Evolutionary conservation across 2,113 vertebrate species (phyloP).

Genomic region (Raphicerus campestris): DNA sequence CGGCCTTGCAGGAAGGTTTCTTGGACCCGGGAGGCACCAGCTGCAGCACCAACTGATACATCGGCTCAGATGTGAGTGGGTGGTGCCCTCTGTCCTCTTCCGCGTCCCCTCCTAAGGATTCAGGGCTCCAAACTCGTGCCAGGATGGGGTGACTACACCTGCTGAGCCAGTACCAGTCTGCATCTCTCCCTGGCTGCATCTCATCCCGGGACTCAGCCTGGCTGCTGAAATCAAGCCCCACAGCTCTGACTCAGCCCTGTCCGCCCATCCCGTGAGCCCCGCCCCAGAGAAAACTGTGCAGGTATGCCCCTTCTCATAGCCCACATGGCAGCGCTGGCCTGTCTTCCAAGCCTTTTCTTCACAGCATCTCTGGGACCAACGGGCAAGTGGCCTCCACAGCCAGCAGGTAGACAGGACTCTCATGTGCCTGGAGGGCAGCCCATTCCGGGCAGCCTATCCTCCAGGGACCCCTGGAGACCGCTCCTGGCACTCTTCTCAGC

Average conservation of each 20-base stretch:
- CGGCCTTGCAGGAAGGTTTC: background rate
- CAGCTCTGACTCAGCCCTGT: background rate
- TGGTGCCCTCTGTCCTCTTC: background rate
- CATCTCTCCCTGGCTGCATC: accelerated
- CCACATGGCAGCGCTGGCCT: accelerated
- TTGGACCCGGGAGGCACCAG: background rate
- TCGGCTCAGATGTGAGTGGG: accelerated
- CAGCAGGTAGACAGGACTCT: background rate
- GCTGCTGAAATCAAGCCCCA: background rate
- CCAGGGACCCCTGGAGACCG: background rate
- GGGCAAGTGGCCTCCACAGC: background rate
- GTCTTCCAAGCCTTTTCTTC: background rate
- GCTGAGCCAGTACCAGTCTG: background rate
- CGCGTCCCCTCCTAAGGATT: accelerated
- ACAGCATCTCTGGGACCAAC: background rate
- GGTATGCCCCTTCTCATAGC: accelerated
- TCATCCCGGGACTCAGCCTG: accelerated
- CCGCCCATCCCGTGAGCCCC: accelerated
- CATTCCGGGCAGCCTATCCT: accelerated
- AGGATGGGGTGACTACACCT: background rate
- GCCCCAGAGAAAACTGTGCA: too few relatives aligned
- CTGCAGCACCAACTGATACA: accelerated
- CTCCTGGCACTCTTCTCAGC: background rate
- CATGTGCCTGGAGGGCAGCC: background rate
- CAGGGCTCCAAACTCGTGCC: background rate